Percentiles rank a stretch among this genome's conserved stretches.
These are phyloP conservation scores for Alentia gelatinosa DNA, from an alignment of 2,888 invertebrate species.

Conservation along the genomic window DNA sequence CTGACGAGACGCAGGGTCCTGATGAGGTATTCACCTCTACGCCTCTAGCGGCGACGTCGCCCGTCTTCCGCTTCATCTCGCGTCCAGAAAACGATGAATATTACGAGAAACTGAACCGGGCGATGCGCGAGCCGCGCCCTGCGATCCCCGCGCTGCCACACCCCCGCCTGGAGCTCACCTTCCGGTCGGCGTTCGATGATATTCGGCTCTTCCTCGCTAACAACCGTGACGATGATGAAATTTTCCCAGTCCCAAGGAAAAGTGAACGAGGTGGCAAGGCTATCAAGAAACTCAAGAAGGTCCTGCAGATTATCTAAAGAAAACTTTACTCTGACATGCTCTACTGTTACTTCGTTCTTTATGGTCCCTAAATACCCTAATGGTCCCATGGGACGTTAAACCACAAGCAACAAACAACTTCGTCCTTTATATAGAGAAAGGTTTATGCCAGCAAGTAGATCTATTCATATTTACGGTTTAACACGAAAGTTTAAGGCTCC, in stretches of 20 bases:
- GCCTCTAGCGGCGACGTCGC: not conserved
- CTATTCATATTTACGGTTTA: too few species aligned
- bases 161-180: slow-evolving; percentile 56
- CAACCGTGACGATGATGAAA: slow-evolving; percentile 49
- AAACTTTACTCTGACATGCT: too few species aligned
- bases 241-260: slow-evolving; percentile 44
- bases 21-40: not conserved
- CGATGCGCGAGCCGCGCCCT: not conserved
- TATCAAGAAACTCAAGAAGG: slow-evolving; percentile 45
- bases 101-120: not conserved
- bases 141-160: slow-evolving; percentile 41
- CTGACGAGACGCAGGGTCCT: not conserved
- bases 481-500: too few species aligned
- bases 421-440: too few species aligned
- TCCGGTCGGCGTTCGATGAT: slow-evolving; percentile 47
- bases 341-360: too few species aligned
- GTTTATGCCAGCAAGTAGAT: too few species aligned
- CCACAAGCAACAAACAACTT: too few species aligned
- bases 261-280: slow-evolving; percentile 53
- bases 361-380: too few species aligned
- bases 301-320: not conserved
- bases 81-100: not conserved
- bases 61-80: not conserved
- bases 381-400: too few species aligned
- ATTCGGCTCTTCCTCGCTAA: slow-evolving; percentile 55